Percentiles rank a stretch among this genome's conserved stretches.
phyloP scores from a whole-genome alignment of 2,888 invertebrate species.

The Idaea biselata region DNA sequence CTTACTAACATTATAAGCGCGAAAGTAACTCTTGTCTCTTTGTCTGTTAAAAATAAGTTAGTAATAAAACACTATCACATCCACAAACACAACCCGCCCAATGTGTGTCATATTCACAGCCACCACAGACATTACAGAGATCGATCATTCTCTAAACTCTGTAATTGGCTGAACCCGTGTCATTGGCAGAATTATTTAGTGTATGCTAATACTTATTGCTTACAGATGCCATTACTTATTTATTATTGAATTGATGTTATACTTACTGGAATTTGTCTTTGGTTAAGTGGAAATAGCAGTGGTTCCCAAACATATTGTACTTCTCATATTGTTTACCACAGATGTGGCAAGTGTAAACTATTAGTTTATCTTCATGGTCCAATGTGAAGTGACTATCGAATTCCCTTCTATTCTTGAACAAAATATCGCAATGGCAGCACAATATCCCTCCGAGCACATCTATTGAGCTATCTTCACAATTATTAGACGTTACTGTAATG shows the following conservation, averaged over 20 bases:
- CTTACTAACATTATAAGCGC: too few species aligned
- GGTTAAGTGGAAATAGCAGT: constrained; percentile 77
- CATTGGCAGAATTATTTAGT: too few species aligned
- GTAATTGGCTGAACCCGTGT: too few species aligned
- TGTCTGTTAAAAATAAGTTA: too few species aligned
- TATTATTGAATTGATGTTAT: not conserved
- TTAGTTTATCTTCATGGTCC: constrained; percentile 57
- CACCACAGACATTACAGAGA: too few species aligned
- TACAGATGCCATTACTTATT: too few species aligned
- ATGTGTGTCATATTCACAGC: too few species aligned
- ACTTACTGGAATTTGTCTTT: constrained; percentile 66
- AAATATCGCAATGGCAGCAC: constrained; percentile 75
- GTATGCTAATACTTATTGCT: too few species aligned
- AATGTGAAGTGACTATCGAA: constrained; percentile 77
- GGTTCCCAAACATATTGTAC: constrained; percentile 75
- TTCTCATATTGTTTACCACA: constrained; percentile 78
- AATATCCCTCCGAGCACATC: constrained; percentile 68
- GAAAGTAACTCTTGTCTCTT: too few species aligned
- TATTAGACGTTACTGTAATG: constrained; percentile 20
- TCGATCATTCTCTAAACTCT: too few species aligned
- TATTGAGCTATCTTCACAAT: constrained; percentile 66
- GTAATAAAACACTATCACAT: too few species aligned
- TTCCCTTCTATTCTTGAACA: constrained; percentile 71
- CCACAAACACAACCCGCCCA: too few species aligned
- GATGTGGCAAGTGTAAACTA: constrained; percentile 78